Evolutionary conservation across 2,113 vertebrate genomes (phyloP).

Genomic region (Cottus gobio): DNA sequence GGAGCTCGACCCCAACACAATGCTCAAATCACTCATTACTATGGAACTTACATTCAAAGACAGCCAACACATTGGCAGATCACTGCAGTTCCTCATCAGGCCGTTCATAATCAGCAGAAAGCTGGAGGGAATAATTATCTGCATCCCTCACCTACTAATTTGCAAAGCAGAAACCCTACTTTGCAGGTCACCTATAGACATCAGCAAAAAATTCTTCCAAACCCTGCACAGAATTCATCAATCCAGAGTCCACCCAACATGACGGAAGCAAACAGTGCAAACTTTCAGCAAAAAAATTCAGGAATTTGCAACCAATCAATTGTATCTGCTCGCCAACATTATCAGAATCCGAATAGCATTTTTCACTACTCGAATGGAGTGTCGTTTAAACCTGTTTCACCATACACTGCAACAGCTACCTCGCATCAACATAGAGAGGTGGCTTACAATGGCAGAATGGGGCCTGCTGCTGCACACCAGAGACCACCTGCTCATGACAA

Average conservation of each 20-base stretch:
- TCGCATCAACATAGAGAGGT: background rate
- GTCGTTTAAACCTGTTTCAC: background rate
- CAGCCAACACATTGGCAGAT: constrained; percentile 17
- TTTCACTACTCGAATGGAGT: background rate
- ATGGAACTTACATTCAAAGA: background rate
- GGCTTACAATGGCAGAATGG: background rate
- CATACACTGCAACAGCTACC: background rate
- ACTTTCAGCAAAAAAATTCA: background rate
- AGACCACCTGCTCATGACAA: constrained; percentile 1
- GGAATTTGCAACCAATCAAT: background rate
- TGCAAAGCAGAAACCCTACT: constrained; percentile 9
- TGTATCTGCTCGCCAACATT: background rate
- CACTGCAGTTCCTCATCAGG: constrained; percentile 1
- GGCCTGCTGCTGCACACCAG: background rate
- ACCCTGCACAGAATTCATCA: background rate
- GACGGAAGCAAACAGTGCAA: background rate
- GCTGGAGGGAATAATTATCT: accelerated
- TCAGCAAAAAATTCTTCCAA: background rate
- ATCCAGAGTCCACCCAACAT: background rate
- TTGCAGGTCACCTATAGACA: background rate
- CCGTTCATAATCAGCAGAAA: background rate
- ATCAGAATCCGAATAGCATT: accelerated
- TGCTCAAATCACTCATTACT: background rate
- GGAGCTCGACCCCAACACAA: background rate
- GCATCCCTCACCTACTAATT: background rate